Evolutionary conservation across 2,113 vertebrate genomes (phyloP), one percentile per base, ranked within the genome.

Genomic region (Rhizomys pruinosus): DNA sequence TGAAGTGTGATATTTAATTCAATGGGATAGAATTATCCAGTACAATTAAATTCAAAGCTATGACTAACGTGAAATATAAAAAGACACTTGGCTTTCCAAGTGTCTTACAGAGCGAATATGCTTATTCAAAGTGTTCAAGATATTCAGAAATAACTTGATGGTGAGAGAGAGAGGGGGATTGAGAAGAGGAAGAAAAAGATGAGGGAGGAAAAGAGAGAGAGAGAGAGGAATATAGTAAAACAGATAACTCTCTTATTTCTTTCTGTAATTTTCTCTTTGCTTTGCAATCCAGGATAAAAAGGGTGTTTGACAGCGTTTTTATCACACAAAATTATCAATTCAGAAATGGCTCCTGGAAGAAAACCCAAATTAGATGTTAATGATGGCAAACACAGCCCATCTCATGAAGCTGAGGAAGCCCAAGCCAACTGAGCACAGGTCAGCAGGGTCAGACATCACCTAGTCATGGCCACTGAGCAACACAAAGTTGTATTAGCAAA

Each of bases 1-100:
- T 81, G 64, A 96, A 96, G 92, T 77, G 87, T 84, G 96, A 94
- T 89, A 87, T 91, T 84, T 59, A 96, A 95, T 96, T 96, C 69
- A 90, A 13, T 80, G 47, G 82, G 47, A 69, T 80, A 84, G 90
- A 79, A 88, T 96, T 95, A 80, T 95, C 89, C n/a, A 69, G 69
- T 32, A 90, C 76, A 95, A 88, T 96, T 94, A 92, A 82, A 91
- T 86, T 47, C 85, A 89, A 82, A 89, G 78, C 57, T 88, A n/a
- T 90, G 47, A 80, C 22, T 90, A 69, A 93, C 29, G 52, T 87
- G 66, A 94, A 87, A 47, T 86, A 59, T 88, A 68, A 94, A 92
- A 88, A 86, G 44, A 85, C n/a, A 84, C 77, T 93, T 92, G 27
- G 15, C 52, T 95, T 47, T 61, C 29, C 77, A 93, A 42, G 61